A percentile compares a stretch with the other conserved stretches of the same genome.
Evolutionary conservation across 2,113 vertebrate genomes (phyloP).

Genomic region (Erythrocebus patas): DNA sequence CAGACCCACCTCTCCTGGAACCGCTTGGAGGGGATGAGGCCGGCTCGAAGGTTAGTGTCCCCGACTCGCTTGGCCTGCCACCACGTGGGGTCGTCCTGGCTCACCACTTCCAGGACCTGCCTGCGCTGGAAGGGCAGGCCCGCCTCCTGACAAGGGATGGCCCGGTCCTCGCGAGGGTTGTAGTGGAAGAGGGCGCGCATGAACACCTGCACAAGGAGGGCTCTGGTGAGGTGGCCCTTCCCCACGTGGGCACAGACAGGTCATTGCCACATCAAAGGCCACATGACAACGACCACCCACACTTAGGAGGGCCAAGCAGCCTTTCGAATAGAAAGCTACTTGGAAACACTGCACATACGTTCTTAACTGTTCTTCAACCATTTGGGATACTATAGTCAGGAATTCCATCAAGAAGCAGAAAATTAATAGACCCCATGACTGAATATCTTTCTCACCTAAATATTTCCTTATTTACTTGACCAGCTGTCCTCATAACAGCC

Average conservation of each 20-base stretch:
- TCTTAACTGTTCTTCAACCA: neutral
- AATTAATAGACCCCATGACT: neutral
- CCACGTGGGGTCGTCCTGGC: constrained; percentile 94
- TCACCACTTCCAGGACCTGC: constrained; percentile 95
- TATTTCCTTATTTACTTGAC: neutral
- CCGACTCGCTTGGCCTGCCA: constrained; percentile 96
- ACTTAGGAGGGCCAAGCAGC: neutral
- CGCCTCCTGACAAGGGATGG: constrained; percentile 96
- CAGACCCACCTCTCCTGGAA: constrained; percentile 94
- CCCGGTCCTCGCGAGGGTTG: constrained; percentile 93
- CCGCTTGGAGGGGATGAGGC: constrained; percentile 93
- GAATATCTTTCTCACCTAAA: neutral
- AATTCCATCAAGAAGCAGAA: neutral
- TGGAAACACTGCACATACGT: neutral
- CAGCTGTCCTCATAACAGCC: neutral
- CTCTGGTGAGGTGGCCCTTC: neutral
- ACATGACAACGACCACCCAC: fast-evolving
- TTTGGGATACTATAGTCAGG: neutral
- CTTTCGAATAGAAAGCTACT: neutral
- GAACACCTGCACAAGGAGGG: constrained; percentile 85
- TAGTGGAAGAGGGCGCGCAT: constrained; percentile 95
- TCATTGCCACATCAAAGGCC: fast-evolving
- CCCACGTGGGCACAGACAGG: fast-evolving
- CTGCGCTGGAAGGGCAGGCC: constrained; percentile 92
- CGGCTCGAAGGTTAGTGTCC: constrained; percentile 93